These are phyloP conservation scores for Dreissena rostriformis DNA, from an alignment of 1,140 invertebrate genomes.

Conservation along the genomic window DNA sequence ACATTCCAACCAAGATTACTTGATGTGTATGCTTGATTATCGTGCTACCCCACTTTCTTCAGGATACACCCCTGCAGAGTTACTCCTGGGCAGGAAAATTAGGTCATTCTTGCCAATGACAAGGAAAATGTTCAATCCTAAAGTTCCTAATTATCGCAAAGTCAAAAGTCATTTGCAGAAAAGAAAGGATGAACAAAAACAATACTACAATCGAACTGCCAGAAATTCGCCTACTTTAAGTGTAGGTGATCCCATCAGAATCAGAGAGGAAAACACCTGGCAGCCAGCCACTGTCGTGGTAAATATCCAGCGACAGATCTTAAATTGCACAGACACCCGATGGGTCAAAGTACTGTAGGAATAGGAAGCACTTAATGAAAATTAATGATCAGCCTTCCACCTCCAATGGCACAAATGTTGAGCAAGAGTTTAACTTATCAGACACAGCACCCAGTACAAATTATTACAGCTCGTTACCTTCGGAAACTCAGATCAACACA, in stretches of 20 bases:
- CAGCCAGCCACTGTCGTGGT: slow-evolving; percentile 1
- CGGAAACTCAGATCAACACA: too few relatives aligned
- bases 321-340: slow-evolving; percentile 11
- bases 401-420: too few relatives aligned
- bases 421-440: too few relatives aligned
- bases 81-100: neutral
- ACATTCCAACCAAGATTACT: too few relatives aligned
- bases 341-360: slow-evolving; percentile 13
- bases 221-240: neutral
- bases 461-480: too few relatives aligned
- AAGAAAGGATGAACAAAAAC: slow-evolving; percentile 6
- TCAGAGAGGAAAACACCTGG: slow-evolving; percentile 21
- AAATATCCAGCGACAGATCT: slow-evolving; percentile 11
- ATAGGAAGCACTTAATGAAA: slow-evolving; percentile 13
- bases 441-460: too few relatives aligned
- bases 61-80: neutral
- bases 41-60: slow-evolving; percentile 1
- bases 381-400: slow-evolving; percentile 11
- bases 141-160: neutral
- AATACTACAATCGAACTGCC: slow-evolving; percentile 17
- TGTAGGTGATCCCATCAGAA: neutral
- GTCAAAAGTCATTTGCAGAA: neutral
- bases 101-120: neutral
- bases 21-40: slow-evolving; percentile 28
- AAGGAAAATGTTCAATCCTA: neutral